Percentiles rank a stretch among this genome's conserved stretches.
Conservation (phyloP, 2,113 vertebrate species). For the Spheniscus mendiculus region DNA sequence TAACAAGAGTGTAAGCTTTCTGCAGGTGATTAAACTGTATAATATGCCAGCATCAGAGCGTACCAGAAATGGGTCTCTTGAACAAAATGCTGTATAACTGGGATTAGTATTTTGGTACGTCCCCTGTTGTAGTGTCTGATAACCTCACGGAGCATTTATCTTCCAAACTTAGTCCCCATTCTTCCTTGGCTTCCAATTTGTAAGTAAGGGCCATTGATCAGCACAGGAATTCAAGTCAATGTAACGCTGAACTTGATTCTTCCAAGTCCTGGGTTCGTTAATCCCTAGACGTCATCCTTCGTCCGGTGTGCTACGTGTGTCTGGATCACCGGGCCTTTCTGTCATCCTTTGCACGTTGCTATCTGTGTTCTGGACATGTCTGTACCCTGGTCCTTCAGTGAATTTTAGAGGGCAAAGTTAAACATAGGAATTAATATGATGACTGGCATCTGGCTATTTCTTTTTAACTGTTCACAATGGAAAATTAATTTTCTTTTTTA, state of each 20-base stretch:
- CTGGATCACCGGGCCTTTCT: not conserved
- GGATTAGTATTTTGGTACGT: not conserved
- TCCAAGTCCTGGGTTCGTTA: not conserved
- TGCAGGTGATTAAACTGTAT: not conserved
- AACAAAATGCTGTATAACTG: not conserved
- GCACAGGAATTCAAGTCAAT: not conserved
- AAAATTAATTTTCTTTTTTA: conserved; percentile 4
- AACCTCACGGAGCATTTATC: not conserved
- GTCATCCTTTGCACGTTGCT: fast-evolving
- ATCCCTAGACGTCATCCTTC: not conserved
- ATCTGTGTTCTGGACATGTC: not conserved
- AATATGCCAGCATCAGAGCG: not conserved
- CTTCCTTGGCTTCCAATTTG: not conserved
- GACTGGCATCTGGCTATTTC: not conserved
- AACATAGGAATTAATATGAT: not conserved
- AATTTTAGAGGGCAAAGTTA: not conserved
- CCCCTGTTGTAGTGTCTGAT: not conserved
- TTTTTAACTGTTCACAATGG: not conserved
- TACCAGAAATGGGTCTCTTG: not conserved
- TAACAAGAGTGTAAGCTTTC: not conserved
- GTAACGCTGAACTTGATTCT: not conserved
- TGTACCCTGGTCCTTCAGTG: not conserved
- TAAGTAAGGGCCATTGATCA: not conserved
- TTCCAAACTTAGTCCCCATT: not conserved
- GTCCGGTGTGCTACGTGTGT: fast-evolving